phyloP scores from a whole-genome alignment of 2,113 vertebrate genomes.

The Lonchura striata region DNA sequence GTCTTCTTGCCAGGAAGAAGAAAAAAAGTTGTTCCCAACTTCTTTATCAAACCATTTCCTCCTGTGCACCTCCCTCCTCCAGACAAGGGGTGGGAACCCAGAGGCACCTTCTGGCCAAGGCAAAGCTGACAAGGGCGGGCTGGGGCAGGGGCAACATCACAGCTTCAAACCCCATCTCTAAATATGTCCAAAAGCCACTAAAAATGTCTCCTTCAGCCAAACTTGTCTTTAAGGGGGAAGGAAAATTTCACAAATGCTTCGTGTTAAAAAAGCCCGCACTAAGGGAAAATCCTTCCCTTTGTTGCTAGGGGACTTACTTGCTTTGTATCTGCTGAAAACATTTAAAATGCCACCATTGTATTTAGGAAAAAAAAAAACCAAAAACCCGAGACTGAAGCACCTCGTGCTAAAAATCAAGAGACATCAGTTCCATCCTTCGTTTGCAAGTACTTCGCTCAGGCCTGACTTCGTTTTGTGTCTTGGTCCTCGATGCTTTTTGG shows the following conservation, averaged over 20 bases:
- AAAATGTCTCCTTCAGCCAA: background rate
- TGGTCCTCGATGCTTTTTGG: constrained; percentile 47
- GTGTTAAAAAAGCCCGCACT: background rate
- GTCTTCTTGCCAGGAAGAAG: background rate
- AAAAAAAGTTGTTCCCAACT: background rate
- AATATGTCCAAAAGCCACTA: background rate
- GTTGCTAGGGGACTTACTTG: constrained; percentile 38
- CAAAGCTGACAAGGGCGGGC: background rate
- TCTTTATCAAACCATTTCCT: background rate
- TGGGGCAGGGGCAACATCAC: background rate
- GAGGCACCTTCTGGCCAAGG: background rate
- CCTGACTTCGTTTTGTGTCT: constrained; percentile 18
- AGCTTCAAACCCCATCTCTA: background rate
- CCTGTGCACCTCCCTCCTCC: background rate
- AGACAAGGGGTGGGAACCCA: background rate
- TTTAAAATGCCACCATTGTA: background rate
- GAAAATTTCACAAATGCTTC: background rate
- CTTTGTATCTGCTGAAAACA: background rate
- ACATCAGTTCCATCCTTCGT: background rate
- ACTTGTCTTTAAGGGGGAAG: background rate
- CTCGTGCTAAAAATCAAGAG: background rate
- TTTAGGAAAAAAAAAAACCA: background rate
- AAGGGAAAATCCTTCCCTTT: background rate
- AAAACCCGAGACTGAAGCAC: background rate
- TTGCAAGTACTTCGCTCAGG: constrained; percentile 9